Conservation (phyloP, 2,797 vertebrate species). For the Cuniculus paca region DNA sequence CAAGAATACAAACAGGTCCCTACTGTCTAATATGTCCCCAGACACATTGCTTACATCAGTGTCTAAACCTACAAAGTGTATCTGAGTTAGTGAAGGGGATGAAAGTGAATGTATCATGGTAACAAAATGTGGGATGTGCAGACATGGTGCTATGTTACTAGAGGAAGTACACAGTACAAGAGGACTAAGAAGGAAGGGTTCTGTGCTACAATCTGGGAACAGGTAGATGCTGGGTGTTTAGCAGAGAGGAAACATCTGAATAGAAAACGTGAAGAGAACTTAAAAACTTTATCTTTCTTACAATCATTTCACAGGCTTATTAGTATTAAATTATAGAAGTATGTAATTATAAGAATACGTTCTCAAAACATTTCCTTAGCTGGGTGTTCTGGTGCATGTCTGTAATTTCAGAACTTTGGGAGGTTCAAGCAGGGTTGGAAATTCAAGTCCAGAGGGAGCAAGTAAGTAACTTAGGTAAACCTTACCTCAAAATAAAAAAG, state of each 20-base stretch:
- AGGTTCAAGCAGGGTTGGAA: neutral
- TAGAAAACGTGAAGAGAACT: neutral
- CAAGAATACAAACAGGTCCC: neutral
- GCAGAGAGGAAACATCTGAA: neutral
- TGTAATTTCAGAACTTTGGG: neutral
- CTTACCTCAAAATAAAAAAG: neutral
- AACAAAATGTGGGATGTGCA: neutral
- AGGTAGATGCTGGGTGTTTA: neutral
- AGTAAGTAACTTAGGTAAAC: neutral
- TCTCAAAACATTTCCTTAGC: neutral
- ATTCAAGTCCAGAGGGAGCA: neutral
- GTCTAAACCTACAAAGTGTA: too few relatives aligned
- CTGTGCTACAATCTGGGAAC: rapidly evolving
- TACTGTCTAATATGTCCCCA: neutral
- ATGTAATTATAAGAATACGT: neutral
- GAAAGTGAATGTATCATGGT: neutral
- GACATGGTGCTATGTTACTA: neutral
- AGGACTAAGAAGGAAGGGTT: neutral
- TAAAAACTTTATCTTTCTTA: neutral
- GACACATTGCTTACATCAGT: neutral
- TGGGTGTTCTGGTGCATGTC: too few relatives aligned
- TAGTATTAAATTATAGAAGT: neutral
- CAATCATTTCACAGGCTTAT: neutral
- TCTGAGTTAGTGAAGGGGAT: neutral
- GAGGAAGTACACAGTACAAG: neutral